Percentiles rank a stretch among this genome's conserved stretches.
phyloP scores from a whole-genome alignment of 2,113 vertebrate genomes.

The Erythrocercus mccallii region DNA sequence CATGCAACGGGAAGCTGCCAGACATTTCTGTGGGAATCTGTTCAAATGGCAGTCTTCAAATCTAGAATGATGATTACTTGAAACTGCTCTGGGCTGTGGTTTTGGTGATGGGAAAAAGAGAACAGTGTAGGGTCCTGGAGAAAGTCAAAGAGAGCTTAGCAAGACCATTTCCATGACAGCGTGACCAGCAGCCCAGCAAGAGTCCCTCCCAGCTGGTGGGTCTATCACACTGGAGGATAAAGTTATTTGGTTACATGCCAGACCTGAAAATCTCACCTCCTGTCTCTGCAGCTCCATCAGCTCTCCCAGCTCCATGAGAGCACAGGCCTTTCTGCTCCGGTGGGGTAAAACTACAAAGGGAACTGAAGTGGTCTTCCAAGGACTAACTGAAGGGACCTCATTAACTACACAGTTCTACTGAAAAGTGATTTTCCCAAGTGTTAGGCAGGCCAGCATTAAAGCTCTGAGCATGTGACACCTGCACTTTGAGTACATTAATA shows the following conservation, averaged over 20 bases:
- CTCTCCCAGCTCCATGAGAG: background rate
- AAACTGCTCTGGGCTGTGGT: background rate
- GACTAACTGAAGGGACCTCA: background rate
- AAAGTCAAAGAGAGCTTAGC: background rate
- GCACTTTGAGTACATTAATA: background rate
- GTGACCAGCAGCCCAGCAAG: background rate
- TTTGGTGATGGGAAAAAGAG: background rate
- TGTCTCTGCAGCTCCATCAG: background rate
- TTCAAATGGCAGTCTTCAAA: background rate
- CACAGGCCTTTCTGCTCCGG: background rate
- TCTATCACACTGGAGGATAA: background rate
- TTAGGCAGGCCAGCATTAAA: background rate
- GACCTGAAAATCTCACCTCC: background rate
- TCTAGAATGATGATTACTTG: background rate
- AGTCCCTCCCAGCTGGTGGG: background rate
- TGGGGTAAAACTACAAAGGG: background rate
- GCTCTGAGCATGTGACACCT: background rate
- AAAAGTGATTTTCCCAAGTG: background rate
- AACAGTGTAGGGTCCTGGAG: background rate
- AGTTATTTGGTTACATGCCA: background rate
- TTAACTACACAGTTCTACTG: background rate
- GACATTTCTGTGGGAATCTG: background rate
- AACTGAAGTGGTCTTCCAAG: background rate
- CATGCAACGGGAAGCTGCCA: background rate
- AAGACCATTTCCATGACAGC: background rate